phyloP scores from a whole-genome alignment of 2,113 vertebrate species.

The Erinaceus europaeus region DNA sequence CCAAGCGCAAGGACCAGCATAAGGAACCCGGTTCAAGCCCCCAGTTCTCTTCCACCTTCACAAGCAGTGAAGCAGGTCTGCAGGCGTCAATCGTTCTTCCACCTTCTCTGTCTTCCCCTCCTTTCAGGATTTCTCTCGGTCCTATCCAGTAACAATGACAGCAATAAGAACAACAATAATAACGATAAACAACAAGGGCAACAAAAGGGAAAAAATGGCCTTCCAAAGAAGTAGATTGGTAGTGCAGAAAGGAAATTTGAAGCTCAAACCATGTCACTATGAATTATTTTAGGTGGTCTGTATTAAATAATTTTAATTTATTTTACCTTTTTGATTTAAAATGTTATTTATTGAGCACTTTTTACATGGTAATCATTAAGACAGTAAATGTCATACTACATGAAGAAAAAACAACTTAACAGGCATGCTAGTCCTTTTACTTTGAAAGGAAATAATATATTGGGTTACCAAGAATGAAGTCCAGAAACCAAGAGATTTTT shows the following conservation, averaged over 20 bases:
- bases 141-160: too few relatives aligned
- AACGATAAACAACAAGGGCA: too few relatives aligned
- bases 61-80: too few relatives aligned
- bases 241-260: neutral
- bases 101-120: too few relatives aligned
- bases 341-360: neutral
- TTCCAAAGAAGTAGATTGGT: too few relatives aligned
- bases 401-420: neutral
- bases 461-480: neutral
- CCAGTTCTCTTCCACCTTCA: too few relatives aligned
- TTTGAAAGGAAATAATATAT: neutral
- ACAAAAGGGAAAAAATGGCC: too few relatives aligned
- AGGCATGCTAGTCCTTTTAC: neutral
- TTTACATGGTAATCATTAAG: neutral
- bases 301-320: conserved; percentile 26
- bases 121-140: too few relatives aligned
- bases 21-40: too few relatives aligned
- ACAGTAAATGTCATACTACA: neutral
- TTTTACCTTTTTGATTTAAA: neutral
- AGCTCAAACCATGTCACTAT: conserved; percentile 36
- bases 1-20: too few relatives aligned
- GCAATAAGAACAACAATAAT: too few relatives aligned
- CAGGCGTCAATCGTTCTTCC: too few relatives aligned
- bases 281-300: conserved; percentile 32
- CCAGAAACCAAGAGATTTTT: neutral